Conservation (phyloP, 2,113 vertebrate species). For the Ictidomys tridecemlineatus region DNA sequence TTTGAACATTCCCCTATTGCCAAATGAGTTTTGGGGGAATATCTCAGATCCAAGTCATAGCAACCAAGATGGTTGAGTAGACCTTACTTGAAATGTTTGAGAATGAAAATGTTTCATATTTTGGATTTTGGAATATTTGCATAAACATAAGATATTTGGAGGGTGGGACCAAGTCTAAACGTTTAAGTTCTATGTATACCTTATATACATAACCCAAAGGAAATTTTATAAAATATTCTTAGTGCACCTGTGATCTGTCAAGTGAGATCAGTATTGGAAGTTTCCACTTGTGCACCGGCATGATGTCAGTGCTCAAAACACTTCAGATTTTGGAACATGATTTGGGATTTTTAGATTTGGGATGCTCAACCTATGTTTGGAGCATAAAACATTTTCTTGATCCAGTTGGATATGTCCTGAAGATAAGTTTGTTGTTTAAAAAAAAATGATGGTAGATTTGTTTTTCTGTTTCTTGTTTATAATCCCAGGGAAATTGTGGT, state of each 20-base stretch:
- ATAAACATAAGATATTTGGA: neutral
- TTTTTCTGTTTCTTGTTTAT: neutral
- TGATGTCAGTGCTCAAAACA: neutral
- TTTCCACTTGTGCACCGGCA: neutral
- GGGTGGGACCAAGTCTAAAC: neutral
- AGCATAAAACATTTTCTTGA: neutral
- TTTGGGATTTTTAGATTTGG: neutral
- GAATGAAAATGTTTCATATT: neutral
- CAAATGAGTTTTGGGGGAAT: too few species aligned
- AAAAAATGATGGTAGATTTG: neutral
- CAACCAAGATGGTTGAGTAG: too few species aligned
- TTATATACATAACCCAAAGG: neutral
- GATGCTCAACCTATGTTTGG: neutral
- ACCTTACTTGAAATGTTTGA: neutral
- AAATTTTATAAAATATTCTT: neutral
- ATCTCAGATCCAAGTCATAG: too few species aligned
- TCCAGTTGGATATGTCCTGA: neutral
- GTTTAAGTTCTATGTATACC: neutral
- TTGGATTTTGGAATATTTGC: neutral
- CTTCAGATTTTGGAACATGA: neutral
- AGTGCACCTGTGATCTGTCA: neutral
- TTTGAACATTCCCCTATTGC: too few species aligned
- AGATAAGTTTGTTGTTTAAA: neutral
- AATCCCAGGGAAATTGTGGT: neutral
- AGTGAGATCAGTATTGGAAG: neutral